Evolutionary conservation across 2,888 invertebrate genomes (phyloP).

Genomic region (Oxytorus armatus): DNA sequence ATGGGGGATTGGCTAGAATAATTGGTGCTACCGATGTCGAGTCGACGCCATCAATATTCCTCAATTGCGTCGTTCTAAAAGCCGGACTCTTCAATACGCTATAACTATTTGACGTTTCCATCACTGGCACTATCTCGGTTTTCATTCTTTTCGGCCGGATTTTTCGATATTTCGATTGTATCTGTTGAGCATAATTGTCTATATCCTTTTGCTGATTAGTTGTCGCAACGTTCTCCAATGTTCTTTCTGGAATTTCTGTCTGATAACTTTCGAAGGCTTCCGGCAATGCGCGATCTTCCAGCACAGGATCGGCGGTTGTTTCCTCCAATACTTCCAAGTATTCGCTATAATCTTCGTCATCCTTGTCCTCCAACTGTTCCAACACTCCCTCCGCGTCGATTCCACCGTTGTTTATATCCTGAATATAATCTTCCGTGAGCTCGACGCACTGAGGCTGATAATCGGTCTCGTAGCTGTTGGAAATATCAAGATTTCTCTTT

Average conservation of each 20-base stretch:
- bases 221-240: constrained; percentile 45
- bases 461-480: constrained; percentile 78
- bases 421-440: constrained; percentile 80
- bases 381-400: constrained; percentile 78
- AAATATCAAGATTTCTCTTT: neutral
- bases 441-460: constrained; percentile 79
- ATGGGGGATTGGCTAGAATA: constrained; percentile 52
- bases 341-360: constrained; percentile 81
- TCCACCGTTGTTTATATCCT: constrained; percentile 78
- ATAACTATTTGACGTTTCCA: constrained; percentile 59
- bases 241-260: constrained; percentile 43
- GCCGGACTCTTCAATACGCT: constrained; percentile 59
- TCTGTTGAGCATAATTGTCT: constrained; percentile 76
- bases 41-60: constrained; percentile 30
- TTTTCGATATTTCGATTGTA: constrained; percentile 80
- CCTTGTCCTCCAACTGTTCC: constrained; percentile 80
- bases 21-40: constrained; percentile 61
- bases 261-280: constrained; percentile 50
- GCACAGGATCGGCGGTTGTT: constrained; percentile 76
- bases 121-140: constrained; percentile 24
- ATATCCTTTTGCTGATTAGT: constrained; percentile 55
- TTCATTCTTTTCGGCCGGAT: constrained; percentile 75
- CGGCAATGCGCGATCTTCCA: constrained; percentile 56
- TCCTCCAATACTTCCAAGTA: constrained; percentile 80
- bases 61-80: constrained; percentile 42